A percentile compares a stretch with the other conserved stretches of the same genome.
phyloP scores from a whole-genome alignment of 2,888 invertebrate genomes.

The Cosmopolites sordidus region DNA sequence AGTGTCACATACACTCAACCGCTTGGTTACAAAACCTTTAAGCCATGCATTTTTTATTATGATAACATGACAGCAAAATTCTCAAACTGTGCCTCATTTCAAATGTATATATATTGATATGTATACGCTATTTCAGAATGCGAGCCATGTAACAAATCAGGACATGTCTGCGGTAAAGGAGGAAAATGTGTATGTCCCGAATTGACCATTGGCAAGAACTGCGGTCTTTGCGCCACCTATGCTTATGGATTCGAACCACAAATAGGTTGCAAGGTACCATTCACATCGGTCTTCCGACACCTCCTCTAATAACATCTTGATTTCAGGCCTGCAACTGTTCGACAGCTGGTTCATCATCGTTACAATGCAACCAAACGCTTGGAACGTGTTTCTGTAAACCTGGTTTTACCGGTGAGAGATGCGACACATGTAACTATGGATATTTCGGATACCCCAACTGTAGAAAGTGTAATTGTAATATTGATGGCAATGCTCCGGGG shows the following conservation, averaged over 20 bases:
- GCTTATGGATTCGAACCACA: conserved; percentile 73
- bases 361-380: conserved; percentile 59
- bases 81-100: too few relatives aligned
- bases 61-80: too few relatives aligned
- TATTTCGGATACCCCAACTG: conserved; percentile 89
- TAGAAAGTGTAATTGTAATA: conserved; percentile 76
- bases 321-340: conserved; percentile 68
- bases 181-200: conserved; percentile 92
- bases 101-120: too few relatives aligned
- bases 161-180: conserved; percentile 85
- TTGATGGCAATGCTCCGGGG: conserved; percentile 59
- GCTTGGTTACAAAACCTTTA: too few relatives aligned
- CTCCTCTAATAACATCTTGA: too few relatives aligned
- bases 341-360: conserved; percentile 61
- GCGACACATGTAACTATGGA: conserved; percentile 78
- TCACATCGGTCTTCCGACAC: too few relatives aligned
- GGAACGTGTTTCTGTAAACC: conserved; percentile 75
- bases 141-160: conserved; percentile 71
- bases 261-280: conserved; percentile 70
- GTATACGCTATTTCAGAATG: conserved; percentile 64
- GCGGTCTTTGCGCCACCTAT: conserved; percentile 75
- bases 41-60: too few relatives aligned
- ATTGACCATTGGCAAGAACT: conserved; percentile 76
- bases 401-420: conserved; percentile 72
- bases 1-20: too few relatives aligned